Base-by-base conservation (phyloP, 2,888 invertebrate genomes). In the Perizoma flavofasciatum region DNA sequence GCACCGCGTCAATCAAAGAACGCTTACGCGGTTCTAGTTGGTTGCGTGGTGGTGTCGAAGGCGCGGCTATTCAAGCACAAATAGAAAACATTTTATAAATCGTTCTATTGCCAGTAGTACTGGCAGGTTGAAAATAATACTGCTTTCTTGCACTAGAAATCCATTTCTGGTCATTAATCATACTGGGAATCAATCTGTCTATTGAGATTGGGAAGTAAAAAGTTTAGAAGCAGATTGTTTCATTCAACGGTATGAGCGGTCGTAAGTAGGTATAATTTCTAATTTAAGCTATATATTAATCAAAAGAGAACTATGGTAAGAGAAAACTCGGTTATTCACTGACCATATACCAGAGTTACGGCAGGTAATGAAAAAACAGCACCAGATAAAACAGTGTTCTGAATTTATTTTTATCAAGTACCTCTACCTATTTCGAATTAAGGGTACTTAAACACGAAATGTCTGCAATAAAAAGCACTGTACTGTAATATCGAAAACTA, bases 1-100 rank as follows among this genome's bases (percentile, higher is more conserved):
- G 59, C 63, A 47, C 53, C 55, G 60, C 59, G 69, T 74, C 78
- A 77, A 71, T 79, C 77, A 74, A 70, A 69, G 58, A 63, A 63
- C 52, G 62, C 63, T 68, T 63, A 59, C 58, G 61, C 53, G 49
- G 52, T 33, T 55, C n/a, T 6, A 40, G 49, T 33, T 51, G 55
- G 51, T 62, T 50, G 54, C 51, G 40, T 40, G 40, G 46, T 39
- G 37, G 9, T 41, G 35, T 43, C 37, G 48, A 9, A 32, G 52
- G 32, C 47, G 10, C 33, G 22, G 7, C 32, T 32, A 35, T 49
- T 54, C 54, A 45, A 46, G 5, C 46, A 34, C 33, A 34, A 35
- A 6, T 10, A 50, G 49, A 53, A 59, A 59, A 40, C 45, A 40
- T 32, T 48, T 37, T 41, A 39, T 39, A 49, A 48, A 53, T 46